These are phyloP conservation scores for Steatornis caripensis DNA, from an alignment of 2,113 vertebrate genomes.

Conservation along the genomic window DNA sequence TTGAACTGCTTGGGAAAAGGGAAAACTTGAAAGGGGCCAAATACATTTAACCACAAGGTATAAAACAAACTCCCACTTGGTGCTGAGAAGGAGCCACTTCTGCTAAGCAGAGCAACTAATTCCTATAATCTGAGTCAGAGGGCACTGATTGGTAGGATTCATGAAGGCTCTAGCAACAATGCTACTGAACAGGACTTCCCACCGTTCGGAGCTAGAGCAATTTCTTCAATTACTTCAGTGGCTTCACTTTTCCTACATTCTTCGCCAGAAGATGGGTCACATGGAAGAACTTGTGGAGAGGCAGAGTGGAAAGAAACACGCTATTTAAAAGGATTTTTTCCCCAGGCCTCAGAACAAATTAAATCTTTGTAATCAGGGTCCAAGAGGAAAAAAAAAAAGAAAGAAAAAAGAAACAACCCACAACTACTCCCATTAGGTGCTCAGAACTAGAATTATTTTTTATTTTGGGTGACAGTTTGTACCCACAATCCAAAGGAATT, in stretches of 20 bases:
- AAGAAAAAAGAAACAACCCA: not conserved
- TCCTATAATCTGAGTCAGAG: slow-evolving; percentile 29
- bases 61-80: slow-evolving; percentile 25
- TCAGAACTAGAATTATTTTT: not conserved
- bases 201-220: not conserved
- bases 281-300: slow-evolving; percentile 54
- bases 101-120: slow-evolving; percentile 20
- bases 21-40: not conserved
- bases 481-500: not conserved
- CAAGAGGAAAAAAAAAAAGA: not conserved
- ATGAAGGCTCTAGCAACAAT: not conserved
- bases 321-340: slow-evolving; percentile 7
- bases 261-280: slow-evolving; percentile 47
- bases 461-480: slow-evolving; percentile 41
- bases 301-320: slow-evolving; percentile 49
- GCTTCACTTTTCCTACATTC: slow-evolving; percentile 35
- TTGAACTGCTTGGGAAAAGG: not conserved
- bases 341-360: slow-evolving; percentile 40
- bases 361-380: slow-evolving; percentile 33
- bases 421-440: slow-evolving; percentile 33
- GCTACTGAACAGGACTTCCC: slow-evolving; percentile 32
- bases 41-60: not conserved
- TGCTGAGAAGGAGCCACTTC: slow-evolving; percentile 38
- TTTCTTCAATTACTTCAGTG: slow-evolving; percentile 48
- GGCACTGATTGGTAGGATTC: not conserved